These are phyloP conservation scores for Celastrina argiolus DNA, from an alignment of 2,888 invertebrate genomes.

Conservation along the genomic window DNA sequence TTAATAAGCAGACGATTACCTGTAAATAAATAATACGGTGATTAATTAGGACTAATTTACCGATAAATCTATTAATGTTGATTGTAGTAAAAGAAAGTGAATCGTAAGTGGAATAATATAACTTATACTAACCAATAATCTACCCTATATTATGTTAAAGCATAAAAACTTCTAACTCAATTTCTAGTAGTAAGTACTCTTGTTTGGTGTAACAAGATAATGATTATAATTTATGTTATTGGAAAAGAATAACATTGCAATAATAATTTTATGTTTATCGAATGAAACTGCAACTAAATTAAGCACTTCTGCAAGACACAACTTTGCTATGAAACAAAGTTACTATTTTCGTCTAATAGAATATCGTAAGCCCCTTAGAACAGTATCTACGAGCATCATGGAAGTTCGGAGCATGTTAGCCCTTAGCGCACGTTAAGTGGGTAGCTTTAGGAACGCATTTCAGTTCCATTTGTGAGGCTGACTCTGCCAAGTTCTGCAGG, in stretches of 20 bases:
- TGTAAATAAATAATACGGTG: too few species aligned
- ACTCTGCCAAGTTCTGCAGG: constrained; percentile 54
- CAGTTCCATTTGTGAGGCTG: constrained; percentile 49
- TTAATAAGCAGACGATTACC: too few species aligned
- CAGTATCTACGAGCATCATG: background rate
- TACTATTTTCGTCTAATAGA: constrained; percentile 11
- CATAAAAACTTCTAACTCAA: too few species aligned
- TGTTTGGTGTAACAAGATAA: too few species aligned
- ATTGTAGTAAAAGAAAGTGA: too few species aligned
- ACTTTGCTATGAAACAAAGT: background rate
- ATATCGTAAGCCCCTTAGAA: background rate
- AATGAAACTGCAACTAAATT: background rate
- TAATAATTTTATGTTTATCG: background rate
- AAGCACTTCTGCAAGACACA: background rate
- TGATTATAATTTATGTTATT: too few species aligned
- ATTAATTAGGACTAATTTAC: too few species aligned
- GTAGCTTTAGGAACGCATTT: constrained; percentile 44
- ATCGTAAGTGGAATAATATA: too few species aligned
- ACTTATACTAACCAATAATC: too few species aligned
- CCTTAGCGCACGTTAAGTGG: constrained; percentile 32
- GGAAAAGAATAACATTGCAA: background rate
- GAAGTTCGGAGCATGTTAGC: constrained; percentile 16
- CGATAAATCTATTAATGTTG: too few species aligned
- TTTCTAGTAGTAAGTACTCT: too few species aligned
- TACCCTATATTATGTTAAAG: too few species aligned